phyloP scores from a whole-genome alignment of 2,888 invertebrate genomes.

The Cataglyphis albicans region DNA sequence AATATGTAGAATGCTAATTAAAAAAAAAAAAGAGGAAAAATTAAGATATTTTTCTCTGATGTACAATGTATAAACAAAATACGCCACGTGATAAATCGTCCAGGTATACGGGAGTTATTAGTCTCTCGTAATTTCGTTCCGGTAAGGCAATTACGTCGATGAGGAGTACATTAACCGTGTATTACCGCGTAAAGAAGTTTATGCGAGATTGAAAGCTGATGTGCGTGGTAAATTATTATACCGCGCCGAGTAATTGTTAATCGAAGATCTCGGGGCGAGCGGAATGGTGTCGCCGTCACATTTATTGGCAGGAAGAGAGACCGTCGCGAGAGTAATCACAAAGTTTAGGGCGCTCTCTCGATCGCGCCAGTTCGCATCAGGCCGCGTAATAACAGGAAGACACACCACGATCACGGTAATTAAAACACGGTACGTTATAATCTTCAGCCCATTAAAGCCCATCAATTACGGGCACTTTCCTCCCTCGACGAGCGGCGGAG shows the following conservation, averaged over 20 bases:
- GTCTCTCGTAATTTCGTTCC: slow-evolving; percentile 13
- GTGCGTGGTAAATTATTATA: slow-evolving; percentile 42
- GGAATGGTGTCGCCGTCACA: slow-evolving; percentile 64
- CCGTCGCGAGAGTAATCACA: slow-evolving; percentile 54
- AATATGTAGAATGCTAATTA: background rate
- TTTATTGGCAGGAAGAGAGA: slow-evolving; percentile 46
- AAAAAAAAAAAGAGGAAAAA: background rate
- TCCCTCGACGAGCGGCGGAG: slow-evolving; percentile 54
- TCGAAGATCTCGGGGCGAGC: slow-evolving; percentile 61
- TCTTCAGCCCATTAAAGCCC: slow-evolving; percentile 74
- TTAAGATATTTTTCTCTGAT: background rate
- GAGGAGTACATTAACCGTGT: slow-evolving; percentile 21
- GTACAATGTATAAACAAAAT: background rate
- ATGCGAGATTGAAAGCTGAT: slow-evolving; percentile 61
- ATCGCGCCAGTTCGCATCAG: slow-evolving; percentile 64
- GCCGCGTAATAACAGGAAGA: slow-evolving; percentile 74
- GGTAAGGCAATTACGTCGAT: slow-evolving; percentile 31
- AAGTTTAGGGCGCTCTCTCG: slow-evolving; percentile 60
- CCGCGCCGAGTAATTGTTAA: slow-evolving; percentile 52
- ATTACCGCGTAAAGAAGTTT: slow-evolving; percentile 41
- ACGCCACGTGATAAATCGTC: background rate
- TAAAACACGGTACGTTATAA: slow-evolving; percentile 74
- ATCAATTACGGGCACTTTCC: slow-evolving; percentile 71
- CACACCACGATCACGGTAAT: slow-evolving; percentile 73
- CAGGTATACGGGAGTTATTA: slow-evolving; percentile 21